A percentile compares a stretch with the other conserved stretches of the same genome.
Evolutionary conservation across 1,140 invertebrate species (phyloP).

Genomic region (Brachionus asplanchnoidis): DNA sequence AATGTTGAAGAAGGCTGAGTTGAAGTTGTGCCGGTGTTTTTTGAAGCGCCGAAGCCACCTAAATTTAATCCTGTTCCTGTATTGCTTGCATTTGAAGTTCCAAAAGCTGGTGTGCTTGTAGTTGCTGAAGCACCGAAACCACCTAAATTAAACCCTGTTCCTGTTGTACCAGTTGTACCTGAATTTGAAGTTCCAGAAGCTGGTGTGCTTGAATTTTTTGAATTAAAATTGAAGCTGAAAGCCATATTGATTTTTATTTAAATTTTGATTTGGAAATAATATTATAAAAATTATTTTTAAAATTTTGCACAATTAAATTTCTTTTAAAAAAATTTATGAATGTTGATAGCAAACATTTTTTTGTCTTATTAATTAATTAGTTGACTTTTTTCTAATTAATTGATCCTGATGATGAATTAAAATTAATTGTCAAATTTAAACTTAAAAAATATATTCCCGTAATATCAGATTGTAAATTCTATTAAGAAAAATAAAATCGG

Average conservation of each 20-base stretch:
- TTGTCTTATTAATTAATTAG: too few relatives aligned
- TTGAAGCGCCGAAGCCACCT: not conserved
- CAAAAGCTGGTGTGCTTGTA: not conserved
- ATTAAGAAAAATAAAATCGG: not conserved
- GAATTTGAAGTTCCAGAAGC: not conserved
- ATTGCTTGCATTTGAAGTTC: not conserved
- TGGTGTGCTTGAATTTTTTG: not conserved
- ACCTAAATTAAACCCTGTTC: not conserved
- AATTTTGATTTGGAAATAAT: not conserved
- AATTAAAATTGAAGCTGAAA: not conserved
- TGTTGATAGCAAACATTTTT: not conserved
- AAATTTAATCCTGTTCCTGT: not conserved
- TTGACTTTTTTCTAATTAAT: too few relatives aligned
- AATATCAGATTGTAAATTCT: not conserved
- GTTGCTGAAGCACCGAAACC: not conserved
- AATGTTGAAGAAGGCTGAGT: not conserved
- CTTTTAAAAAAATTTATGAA: not conserved
- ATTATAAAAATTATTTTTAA: not conserved
- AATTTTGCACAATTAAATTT: not conserved
- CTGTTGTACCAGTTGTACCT: not conserved
- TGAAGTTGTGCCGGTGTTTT: not conserved
- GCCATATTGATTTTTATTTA: conserved; percentile 10
- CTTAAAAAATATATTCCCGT: too few relatives aligned
- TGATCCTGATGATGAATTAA: too few relatives aligned
- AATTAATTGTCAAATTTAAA: too few relatives aligned